Conservation (phyloP, 2,797 vertebrate genomes). For the Nyctalus aviator region DNA sequence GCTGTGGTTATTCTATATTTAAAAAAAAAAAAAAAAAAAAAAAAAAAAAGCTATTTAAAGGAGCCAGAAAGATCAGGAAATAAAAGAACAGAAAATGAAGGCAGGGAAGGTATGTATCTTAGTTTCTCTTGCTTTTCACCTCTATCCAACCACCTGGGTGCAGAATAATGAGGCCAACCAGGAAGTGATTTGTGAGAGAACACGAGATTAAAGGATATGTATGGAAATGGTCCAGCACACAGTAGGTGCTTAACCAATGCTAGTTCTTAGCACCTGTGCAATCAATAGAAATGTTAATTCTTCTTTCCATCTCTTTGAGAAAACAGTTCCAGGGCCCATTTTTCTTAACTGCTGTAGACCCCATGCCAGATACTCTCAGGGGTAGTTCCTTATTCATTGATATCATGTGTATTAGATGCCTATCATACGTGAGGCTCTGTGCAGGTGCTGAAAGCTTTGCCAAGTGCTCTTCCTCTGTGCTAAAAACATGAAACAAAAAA, state of each 20-base stretch:
- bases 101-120: not conserved
- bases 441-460: not conserved
- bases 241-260: not conserved
- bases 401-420: not conserved
- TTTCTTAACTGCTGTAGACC: not conserved
- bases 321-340: not conserved
- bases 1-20: not conserved
- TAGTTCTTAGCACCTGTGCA: not conserved
- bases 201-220: rapidly evolving
- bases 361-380: not conserved
- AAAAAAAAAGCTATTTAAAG: not conserved
- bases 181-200: not conserved
- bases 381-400: not conserved
- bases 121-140: not conserved
- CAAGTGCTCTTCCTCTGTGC: not conserved
- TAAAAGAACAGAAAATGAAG: not conserved
- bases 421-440: not conserved
- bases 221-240: too few species aligned
- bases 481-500: not conserved
- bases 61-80: not conserved
- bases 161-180: not conserved
- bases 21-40: too few species aligned
- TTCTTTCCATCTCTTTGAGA: not conserved
- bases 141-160: not conserved
- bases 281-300: not conserved